Conservation (phyloP, 2,888 invertebrate genomes). For the Aporophyla nigra region DNA sequence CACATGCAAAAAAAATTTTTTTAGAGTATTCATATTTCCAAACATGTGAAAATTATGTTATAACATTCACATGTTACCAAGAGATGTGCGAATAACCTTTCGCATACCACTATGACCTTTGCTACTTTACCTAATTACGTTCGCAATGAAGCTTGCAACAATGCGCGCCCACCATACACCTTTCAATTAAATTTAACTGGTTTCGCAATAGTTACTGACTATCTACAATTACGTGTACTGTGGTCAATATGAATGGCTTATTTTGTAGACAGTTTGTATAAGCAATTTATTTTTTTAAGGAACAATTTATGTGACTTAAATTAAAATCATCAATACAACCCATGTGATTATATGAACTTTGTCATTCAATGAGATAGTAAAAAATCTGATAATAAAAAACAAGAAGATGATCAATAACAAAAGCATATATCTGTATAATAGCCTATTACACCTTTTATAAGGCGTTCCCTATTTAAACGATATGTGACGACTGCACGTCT, state of each 20-base stretch:
- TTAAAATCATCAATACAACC: too few species aligned
- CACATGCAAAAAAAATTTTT: too few species aligned
- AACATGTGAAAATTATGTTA: not conserved
- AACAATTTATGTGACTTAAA: too few species aligned
- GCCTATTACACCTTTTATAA: not conserved
- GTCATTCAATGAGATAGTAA: too few species aligned
- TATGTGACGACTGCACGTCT: too few species aligned
- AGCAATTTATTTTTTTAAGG: not conserved
- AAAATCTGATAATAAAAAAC: too few species aligned
- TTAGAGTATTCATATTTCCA: too few species aligned
- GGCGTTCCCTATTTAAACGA: too few species aligned
- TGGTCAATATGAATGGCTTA: not conserved
- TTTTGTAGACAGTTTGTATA: not conserved
- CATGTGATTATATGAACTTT: too few species aligned
- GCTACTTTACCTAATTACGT: constrained; percentile 25
- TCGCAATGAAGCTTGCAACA: constrained; percentile 26
- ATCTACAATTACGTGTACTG: constrained; percentile 23
- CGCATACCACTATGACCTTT: constrained; percentile 27
- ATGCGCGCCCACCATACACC: constrained; percentile 14
- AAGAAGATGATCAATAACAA: too few species aligned
- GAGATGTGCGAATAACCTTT: constrained; percentile 25
- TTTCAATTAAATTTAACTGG: constrained; percentile 34
- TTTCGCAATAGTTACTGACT: constrained; percentile 21
- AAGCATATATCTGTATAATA: not conserved
- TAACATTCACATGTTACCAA: not conserved